These are phyloP conservation scores for Eucidaris tribuloides DNA, from an alignment of 35 echinoderm and acorn worm species.

Conservation along the genomic window DNA sequence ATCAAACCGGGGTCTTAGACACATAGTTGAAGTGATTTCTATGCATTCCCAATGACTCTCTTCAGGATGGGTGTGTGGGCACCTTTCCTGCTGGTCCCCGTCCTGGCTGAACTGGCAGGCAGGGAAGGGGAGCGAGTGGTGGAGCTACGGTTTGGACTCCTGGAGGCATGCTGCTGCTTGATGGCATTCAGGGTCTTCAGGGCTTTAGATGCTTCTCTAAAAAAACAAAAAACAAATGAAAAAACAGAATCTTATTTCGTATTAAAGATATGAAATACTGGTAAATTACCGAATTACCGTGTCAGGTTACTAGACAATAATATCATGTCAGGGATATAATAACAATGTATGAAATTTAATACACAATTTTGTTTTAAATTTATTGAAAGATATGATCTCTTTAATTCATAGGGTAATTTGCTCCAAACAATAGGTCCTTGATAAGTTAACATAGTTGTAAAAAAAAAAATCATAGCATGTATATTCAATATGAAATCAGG, in stretches of 20 bases:
- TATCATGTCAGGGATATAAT: not conserved
- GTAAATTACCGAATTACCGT: not conserved
- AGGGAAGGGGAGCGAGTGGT: not conserved
- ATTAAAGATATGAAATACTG: not conserved
- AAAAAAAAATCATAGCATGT: no score
- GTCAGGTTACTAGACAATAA: not conserved
- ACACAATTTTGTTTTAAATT: not conserved
- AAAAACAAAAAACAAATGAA: not conserved
- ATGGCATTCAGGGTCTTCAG: slow-evolving; percentile 46
- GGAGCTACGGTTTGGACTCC: not conserved
- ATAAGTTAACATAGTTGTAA: no score
- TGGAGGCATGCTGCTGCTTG: not conserved
- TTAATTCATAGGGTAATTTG: not conserved
- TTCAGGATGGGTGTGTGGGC: not conserved
- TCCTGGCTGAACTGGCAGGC: not conserved
- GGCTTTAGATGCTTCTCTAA: slow-evolving; percentile 61
- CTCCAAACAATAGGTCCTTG: no score
- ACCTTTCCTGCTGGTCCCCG: not conserved
- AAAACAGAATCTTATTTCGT: not conserved
- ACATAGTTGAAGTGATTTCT: no score
- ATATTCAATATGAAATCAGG: no score
- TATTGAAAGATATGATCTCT: not conserved
- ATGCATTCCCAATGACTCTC: no score
- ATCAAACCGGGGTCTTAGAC: no score
- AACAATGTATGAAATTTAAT: not conserved